Base-by-base conservation (phyloP, 2,888 invertebrate species). In the Acleris cristana region DNA sequence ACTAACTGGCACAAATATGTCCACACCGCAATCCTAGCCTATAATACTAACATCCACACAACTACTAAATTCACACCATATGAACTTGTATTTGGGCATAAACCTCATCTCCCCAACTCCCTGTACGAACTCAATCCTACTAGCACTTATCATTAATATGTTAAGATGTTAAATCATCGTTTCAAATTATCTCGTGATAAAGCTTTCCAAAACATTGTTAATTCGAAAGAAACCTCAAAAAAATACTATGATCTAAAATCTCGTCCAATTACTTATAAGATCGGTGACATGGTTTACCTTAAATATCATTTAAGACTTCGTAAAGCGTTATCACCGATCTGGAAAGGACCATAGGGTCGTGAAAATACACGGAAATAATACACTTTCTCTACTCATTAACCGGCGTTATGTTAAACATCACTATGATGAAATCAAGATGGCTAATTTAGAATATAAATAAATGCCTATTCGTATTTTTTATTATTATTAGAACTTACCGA, bases 1-100 rank as follows among this genome's bases (percentile, higher is more conserved):
- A 48, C 48, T 10, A 45, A 72, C 23, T 73, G 73, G 72, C 71
- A 66, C 23, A 55, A 23, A 14, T 73, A 70, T 57, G 71, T 74
- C 0, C 72, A 70, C 48, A 75, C 72, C 1, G 72, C 72, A 0
- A 72, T 74, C 53, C n/a, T 71, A 12, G 52, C 73, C 0, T 74
- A 72, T 44, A 74, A 72, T 26, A 70, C 71, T 2, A 65, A 48
- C n/a, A 64, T 72, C 1, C 72, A 74, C 45, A 57, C 59, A 3
- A 68, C 70, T 2, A 69, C 70, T 4, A 60, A 65, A 12, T 70
- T 63, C 44, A 65, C 70, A 8, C 70, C 69, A 0, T 70, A 68
- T 30, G 70, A 70, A 54, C 58, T 70, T 0, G 12, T 70, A 12
- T 70, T 70, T 49, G 68, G 70, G 21, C 65, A 65, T 44, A 68